A percentile compares a stretch with the other conserved stretches of the same genome.
Conservation (phyloP, 2,888 invertebrate genomes). For the Heteromyza rotundicornis region DNA sequence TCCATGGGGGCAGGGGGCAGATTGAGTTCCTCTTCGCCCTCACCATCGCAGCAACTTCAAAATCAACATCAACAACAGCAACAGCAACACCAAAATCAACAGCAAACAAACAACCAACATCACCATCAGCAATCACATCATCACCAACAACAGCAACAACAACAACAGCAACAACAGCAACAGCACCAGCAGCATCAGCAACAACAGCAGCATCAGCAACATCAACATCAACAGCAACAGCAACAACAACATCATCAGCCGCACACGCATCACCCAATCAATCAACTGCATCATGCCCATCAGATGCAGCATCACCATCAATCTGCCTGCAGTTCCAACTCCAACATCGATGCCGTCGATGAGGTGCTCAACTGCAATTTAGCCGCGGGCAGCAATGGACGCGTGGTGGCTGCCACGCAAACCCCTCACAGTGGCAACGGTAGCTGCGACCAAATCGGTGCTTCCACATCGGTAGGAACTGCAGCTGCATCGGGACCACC, state of each 20-base stretch:
- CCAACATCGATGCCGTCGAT: constrained; percentile 45
- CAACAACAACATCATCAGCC: constrained; percentile 31
- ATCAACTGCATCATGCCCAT: constrained; percentile 28
- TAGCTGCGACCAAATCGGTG: constrained; percentile 37
- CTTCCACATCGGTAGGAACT: constrained; percentile 39
- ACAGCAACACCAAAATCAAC: constrained; percentile 30
- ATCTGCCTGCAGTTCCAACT: constrained; percentile 32
- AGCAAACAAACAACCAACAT: constrained; percentile 29
- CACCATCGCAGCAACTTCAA: constrained; percentile 39
- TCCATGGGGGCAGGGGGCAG: constrained; percentile 42
- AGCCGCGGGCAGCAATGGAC: constrained; percentile 38
- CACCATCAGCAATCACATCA: constrained; percentile 23
- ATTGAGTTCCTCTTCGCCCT: constrained; percentile 36
- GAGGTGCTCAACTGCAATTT: constrained; percentile 49
- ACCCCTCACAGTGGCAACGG: constrained; percentile 45
- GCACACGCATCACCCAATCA: constrained; percentile 23
- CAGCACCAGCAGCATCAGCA: constrained; percentile 33
- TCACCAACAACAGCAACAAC: constrained; percentile 35
- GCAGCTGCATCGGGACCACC: constrained; percentile 52
- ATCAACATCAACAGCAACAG: constrained; percentile 34
- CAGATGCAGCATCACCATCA: constrained; percentile 34
- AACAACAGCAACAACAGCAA: constrained; percentile 31
- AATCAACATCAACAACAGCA: constrained; percentile 34
- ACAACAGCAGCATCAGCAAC: constrained; percentile 33
- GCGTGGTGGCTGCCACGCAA: constrained; percentile 54